These are phyloP conservation scores for Scalopus aquaticus DNA, from an alignment of 2,113 vertebrate species.

Conservation along the genomic window DNA sequence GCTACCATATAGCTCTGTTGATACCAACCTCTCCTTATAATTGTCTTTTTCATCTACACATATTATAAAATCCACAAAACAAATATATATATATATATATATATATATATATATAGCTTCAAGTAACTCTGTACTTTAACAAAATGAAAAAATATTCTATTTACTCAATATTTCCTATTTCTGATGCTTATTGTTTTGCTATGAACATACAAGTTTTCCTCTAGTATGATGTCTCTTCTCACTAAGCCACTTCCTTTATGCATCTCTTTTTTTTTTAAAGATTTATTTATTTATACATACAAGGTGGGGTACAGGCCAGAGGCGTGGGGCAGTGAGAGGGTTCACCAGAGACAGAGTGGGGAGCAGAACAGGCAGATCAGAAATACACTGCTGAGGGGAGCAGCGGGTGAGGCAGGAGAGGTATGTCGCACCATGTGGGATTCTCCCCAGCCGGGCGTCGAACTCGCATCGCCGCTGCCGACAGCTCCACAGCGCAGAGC, in stretches of 20 bases:
- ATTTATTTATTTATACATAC: no score
- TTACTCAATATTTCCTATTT: not conserved
- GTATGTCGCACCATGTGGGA: no score
- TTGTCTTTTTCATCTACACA: not conserved
- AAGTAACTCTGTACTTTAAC: not conserved
- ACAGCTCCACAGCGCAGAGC: no score
- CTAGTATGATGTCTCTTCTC: not conserved
- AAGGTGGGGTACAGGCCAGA: no score
- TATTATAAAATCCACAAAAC: not conserved
- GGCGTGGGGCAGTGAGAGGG: no score
- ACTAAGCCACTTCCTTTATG: not conserved
- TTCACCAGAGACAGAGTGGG: no score
- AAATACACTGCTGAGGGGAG: no score
- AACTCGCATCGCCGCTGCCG: no score
- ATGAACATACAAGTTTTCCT: not conserved
- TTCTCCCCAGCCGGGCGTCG: no score
- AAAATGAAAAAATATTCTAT: not conserved
- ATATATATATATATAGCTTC: not conserved
- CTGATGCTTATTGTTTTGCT: not conserved
- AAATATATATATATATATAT: not conserved
- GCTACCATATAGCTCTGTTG: not conserved
- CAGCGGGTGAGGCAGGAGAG: no score
- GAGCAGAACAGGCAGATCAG: no score
- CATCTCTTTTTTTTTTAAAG: no score
- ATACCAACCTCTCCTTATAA: not conserved